Evolutionary conservation across 2,888 invertebrate genomes (phyloP), one percentile per base, ranked within the genome.

Genomic region (Epinotia bilunana): DNA sequence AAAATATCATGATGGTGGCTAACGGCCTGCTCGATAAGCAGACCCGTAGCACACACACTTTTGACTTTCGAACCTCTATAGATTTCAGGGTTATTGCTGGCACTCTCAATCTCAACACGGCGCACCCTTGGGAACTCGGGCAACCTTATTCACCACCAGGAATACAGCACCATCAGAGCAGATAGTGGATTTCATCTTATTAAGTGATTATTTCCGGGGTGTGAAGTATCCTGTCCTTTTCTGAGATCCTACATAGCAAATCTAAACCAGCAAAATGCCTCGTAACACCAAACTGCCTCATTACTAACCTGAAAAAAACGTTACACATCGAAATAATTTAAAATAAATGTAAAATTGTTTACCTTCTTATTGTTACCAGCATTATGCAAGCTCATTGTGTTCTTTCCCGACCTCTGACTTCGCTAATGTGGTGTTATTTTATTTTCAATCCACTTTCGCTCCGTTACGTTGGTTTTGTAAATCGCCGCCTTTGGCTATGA

Each of bases 401-500:
- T 55, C 43, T 46, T 23, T 28, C 43, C 18, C 73, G 73, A 74
- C 74, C 74, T 71, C 70, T 74, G 74, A 74, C 74, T 64, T 43
- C 23, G 49, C 23, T 65, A 74, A 74, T 74, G 69, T 69, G 64
- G 20, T 70, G 46, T 71, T 64, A 65, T 70, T 70, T 70, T 20
- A 23, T 57, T 46, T 63, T 11, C 49, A 70, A 74, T 74, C 58
- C 28, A 65, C 74, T 74, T 74, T 74, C 74, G 70, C 74, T 55
- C 23, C 23, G 62, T n/a, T 62, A 55, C 55, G 55, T 73, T 49
- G 61, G 60, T 46, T 33, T 55, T 67, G 39, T 70, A 57, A 70
- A 60, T 70, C 46, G 58, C 60, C 46, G 60, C 46, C 70, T 60
- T 61, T 12, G 60, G 61, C 70, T 65, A 28, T 65, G 49, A 11